Base-by-base conservation (phyloP, 2,113 vertebrate genomes). In the Gadus macrocephalus region DNA sequence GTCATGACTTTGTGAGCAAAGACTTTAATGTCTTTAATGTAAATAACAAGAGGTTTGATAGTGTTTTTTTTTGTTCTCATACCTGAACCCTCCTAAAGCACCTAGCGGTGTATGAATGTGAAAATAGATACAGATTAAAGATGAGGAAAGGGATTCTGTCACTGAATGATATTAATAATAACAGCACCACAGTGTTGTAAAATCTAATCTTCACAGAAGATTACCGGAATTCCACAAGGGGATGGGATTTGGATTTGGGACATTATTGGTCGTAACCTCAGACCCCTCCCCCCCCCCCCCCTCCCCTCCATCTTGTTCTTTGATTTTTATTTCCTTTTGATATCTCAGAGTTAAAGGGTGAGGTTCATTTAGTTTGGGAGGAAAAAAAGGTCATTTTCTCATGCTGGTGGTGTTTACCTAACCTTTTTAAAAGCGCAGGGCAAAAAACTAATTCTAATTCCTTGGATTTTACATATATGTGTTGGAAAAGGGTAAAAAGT, bases 191-290 rank as follows among this genome's bases (percentile, higher is more conserved):
- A 89, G 86, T 84, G 73, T 77, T 78, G 78, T 74, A 72, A 76
- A 89, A 88, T 90, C 81, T 89, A 83, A 85, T 90, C 86, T 84
- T 79, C 56, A 60, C 76, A 76, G 72, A 77, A 89, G 89, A 91
- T 91, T 90, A 90, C 77, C 70, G 81, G 83, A 89, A 88, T 90
- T 90, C 85, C 88, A 88, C 80, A 76, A 83, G 78, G 83, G 73
- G 83, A 91, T 86, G 75, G 81, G 81, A 89, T 83, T 85, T 81
- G 76, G 69, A 19, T 87, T 72, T 69, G 83, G 83, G 70, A 71
- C 74, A 78, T 83, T 85, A 85, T 25, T 2, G 25, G 25, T 25
- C 25, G 25, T 25, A 25, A 25, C 25, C 25, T 25, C 25, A 25
- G 25, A 1, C n/a, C n/a, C n/a, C n/a, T n/a, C n/a, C n/a, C n/a